A percentile compares a stretch with the other conserved stretches of the same genome.
Evolutionary conservation across 2,797 vertebrate genomes (phyloP).

Genomic region (Sebastolobus altivelis): DNA sequence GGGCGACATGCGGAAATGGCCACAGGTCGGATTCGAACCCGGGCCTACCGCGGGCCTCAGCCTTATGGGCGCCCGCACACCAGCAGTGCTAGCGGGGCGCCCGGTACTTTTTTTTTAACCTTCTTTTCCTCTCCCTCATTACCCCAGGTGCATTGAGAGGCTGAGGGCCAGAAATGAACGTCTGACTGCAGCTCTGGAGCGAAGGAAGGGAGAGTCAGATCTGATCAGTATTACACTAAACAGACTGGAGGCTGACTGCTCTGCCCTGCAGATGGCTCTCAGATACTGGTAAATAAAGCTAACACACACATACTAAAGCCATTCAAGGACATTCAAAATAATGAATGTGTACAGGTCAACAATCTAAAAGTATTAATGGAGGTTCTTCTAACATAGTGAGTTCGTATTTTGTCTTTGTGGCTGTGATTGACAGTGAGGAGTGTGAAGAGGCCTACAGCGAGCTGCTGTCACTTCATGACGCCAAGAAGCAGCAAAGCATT

Average conservation of each 20-base stretch:
- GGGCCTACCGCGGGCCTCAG: no score
- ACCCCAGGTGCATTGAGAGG: slow-evolving; percentile 84
- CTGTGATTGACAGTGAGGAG: slow-evolving; percentile 87
- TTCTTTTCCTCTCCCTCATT: background rate
- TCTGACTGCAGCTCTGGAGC: slow-evolving; percentile 86
- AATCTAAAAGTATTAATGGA: slow-evolving; percentile 6
- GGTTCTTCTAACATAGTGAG: slow-evolving; percentile 11
- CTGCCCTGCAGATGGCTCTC: slow-evolving; percentile 87
- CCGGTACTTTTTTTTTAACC: background rate
- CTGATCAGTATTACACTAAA: slow-evolving; percentile 85
- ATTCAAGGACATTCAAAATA: slow-evolving; percentile 10
- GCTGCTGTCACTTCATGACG: slow-evolving; percentile 84
- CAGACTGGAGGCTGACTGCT: slow-evolving; percentile 87
- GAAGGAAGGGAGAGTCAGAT: slow-evolving; percentile 87
- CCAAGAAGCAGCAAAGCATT: slow-evolving; percentile 70
- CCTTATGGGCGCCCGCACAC: no score
- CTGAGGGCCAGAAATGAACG: slow-evolving; percentile 89
- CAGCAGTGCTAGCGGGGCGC: no score
- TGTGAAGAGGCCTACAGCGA: slow-evolving; percentile 87
- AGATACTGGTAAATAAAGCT: slow-evolving; percentile 86
- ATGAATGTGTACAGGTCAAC: slow-evolving; percentile 5
- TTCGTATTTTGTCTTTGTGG: slow-evolving; percentile 50
- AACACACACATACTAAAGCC: slow-evolving; percentile 6
- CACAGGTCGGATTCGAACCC: no score
- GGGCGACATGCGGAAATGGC: no score